Base-by-base conservation (phyloP, 2,888 invertebrate species). In the Nomada flava region DNA sequence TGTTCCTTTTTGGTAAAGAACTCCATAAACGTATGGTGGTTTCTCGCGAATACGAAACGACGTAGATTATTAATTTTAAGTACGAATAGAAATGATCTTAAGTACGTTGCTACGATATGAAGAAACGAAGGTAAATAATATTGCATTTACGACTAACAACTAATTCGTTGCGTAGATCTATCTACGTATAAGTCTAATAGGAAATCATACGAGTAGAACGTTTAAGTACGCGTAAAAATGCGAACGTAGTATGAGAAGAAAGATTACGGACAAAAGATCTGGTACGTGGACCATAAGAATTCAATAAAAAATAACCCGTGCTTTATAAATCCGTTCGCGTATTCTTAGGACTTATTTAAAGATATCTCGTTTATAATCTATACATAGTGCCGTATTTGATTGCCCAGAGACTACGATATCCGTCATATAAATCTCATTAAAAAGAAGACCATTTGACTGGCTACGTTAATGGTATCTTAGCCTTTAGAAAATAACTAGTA, bases 331-430 rank as follows among this genome's bases (percentile, higher is more conserved):
- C 59, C 68, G 79, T 79, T 69, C 82, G 52, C 76, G 62, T 20
- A 59, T 70, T 36, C 76, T 85, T 85, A 85, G 74, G 75, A 86
- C 77, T 84, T 84, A 79, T 68, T 85, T 77, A 85, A 78, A 87
- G 82, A 83, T 85, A 86, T 60, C 75, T 84, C 47, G 57, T 79
- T 82, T 76, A 84, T 80, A 88, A 79, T 81, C 76, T 89, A 88
- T 84, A 86, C 82, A 86, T 89, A 88, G 86, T 89, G 84, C 84
- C 89, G 75, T 88, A 81, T 85, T 88, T 89, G 89, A 88, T 89
- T 89, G 88, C 88, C 88, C 82, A 81, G 79, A 82, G 81, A 89
- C 86, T 80, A 85, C 76, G 72, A 73, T 85, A 85, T 73, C 77
- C 84, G 79, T 71, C 85, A 65, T 86, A 77, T 79, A 73, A 82